phyloP scores from a whole-genome alignment of 2,888 invertebrate species.

The Andrena minutula region DNA sequence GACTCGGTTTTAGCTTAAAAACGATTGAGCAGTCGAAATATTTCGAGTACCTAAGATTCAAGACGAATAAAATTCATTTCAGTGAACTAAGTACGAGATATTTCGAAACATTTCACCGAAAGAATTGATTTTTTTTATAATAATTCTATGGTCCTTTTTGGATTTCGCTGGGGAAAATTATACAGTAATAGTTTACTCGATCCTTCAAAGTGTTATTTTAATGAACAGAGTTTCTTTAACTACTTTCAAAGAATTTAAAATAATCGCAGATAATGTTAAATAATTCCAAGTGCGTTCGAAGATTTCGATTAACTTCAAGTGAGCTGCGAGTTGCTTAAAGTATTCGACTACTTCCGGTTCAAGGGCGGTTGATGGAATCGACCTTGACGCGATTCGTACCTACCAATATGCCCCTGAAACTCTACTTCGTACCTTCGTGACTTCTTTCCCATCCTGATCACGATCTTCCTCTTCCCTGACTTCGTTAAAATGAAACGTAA shows the following conservation, averaged over 20 bases:
- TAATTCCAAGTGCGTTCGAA: not conserved
- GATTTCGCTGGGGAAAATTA: not conserved
- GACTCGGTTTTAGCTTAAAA: not conserved
- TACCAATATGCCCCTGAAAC: not conserved
- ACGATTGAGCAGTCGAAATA: not conserved
- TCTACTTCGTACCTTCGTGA: not conserved
- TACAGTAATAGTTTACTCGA: not conserved
- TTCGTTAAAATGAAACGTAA: slow-evolving; percentile 34
- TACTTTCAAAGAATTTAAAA: not conserved
- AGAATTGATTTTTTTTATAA: not conserved
- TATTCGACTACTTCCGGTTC: not conserved
- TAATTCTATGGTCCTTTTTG: not conserved
- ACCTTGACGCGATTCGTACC: not conserved
- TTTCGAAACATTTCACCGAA: not conserved
- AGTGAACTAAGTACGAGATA: not conserved
- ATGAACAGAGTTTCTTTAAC: not conserved
- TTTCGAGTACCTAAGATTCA: not conserved
- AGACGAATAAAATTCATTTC: not conserved
- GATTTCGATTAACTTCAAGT: not conserved
- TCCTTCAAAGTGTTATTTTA: not conserved
- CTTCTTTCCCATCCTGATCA: slow-evolving; percentile 7
- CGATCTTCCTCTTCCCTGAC: slow-evolving; percentile 21
- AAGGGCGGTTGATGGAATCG: not conserved
- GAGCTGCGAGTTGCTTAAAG: not conserved
- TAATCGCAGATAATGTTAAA: not conserved